Evolutionary conservation across 2,113 vertebrate species (phyloP), one percentile per base, ranked within the genome.

Genomic region (Toxotes jaculatrix): DNA sequence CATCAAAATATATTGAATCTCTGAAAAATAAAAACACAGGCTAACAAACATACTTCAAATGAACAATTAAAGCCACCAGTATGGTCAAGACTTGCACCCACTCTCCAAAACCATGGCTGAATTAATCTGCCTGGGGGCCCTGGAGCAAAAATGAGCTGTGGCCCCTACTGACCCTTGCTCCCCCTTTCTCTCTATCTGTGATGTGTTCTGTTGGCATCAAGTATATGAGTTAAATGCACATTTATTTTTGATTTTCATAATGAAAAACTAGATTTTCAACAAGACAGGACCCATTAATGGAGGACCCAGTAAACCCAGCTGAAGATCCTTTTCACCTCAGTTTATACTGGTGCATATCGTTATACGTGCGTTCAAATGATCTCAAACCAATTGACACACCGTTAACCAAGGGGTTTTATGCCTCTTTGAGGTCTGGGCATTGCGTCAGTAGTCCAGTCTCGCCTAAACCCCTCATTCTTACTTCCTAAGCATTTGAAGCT

Each of bases 41-140:
- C 40, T 60, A 78, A 31, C 49, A 45, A 71, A 77, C n/a, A 40
- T 67, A 74, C 70, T n/a, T 60, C 32, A 40, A 27, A 31, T 56
- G 12, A 42, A 53, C 56, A 62, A 55, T 63, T 53, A 53, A 82
- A 65, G 32, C 34, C 19, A 59, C 53, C n/a, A 13, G 23, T 32
- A 51, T 21, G 19, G 47, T 47, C 23, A 56, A 32, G 36, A 66
- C 34, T 67, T 43, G n/a, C 62, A 60, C 63, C 21, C 9, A n/a
- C 12, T 34, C 47, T 42, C 53, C 36, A 60, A 42, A 77, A 34
- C 27, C 5, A 60, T 17, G 9, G 66, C 49, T 5, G 1, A 40
- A 65, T 57, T 65, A 40, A 32, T 75, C 17, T 23, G 27, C 43
- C 34, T 55, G 21, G 31, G 10, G 27, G 1, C 56, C 17, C 10